These are phyloP conservation scores for Gadopsis bispinosus DNA, from an alignment of 2,797 vertebrate genomes.

Conservation along the genomic window DNA sequence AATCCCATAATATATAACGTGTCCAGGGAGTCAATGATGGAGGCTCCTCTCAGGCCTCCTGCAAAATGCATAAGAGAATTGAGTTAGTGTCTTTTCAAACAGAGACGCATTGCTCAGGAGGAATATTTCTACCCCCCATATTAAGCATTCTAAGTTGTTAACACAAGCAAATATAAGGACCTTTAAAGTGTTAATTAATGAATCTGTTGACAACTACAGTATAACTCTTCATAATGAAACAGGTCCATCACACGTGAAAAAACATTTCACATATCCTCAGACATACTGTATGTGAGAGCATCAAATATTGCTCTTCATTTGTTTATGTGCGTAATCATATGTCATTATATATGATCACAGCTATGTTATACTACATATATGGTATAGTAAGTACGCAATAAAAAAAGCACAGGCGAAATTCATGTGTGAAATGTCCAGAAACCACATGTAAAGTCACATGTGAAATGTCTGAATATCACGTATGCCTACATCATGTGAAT, in stretches of 20 bases:
- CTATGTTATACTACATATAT: not conserved
- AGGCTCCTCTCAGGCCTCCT: constrained; percentile 96
- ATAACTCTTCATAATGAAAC: not conserved
- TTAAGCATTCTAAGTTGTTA: not conserved
- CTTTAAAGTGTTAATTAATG: not conserved
- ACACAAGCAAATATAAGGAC: not conserved
- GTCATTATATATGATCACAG: not conserved
- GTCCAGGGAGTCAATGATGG: constrained; percentile 95
- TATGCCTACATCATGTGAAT: too few relatives aligned
- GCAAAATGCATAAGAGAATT: constrained; percentile 51
- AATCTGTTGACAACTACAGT: not conserved
- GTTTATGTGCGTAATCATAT: not conserved
- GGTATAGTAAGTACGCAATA: not conserved
- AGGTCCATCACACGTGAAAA: not conserved
- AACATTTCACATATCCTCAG: too few relatives aligned
- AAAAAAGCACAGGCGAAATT: not conserved
- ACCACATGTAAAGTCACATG: not conserved
- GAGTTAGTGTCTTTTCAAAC: not conserved
- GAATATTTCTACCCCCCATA: not conserved
- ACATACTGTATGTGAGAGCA: not conserved
- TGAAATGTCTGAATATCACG: not conserved
- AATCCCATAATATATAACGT: constrained; percentile 97
- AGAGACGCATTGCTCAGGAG: not conserved
- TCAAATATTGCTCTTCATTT: too few relatives aligned
- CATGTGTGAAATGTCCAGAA: not conserved